phyloP scores from a whole-genome alignment of 1,140 invertebrate species.

The Sminthurides bifidus region DNA sequence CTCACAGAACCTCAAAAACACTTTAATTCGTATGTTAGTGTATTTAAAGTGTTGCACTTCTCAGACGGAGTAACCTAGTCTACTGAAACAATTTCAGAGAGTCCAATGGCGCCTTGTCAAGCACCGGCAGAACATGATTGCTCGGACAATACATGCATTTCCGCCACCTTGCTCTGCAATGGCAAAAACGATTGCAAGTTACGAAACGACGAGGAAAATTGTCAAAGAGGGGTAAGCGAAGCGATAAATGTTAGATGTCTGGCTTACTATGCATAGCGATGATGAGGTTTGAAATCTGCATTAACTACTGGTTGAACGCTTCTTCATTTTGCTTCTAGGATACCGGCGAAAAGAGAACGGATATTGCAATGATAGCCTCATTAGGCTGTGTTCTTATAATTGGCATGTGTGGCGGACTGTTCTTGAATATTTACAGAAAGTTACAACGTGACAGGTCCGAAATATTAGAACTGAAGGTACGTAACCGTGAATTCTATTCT shows the following conservation, averaged over 20 bases:
- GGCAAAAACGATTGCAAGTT: slow-evolving; percentile 62
- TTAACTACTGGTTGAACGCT: not conserved
- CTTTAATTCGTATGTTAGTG: not conserved
- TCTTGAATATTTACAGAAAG: slow-evolving; percentile 68
- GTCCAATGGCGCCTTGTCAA: slow-evolving; percentile 25
- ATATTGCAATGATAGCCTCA: slow-evolving; percentile 78
- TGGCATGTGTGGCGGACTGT: slow-evolving; percentile 72
- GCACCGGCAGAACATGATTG: slow-evolving; percentile 60
- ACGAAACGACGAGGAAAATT: slow-evolving; percentile 58
- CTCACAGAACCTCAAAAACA: not conserved
- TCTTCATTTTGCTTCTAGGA: not conserved
- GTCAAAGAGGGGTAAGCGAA: no score
- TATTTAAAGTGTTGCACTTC: not conserved
- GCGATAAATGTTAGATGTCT: no score
- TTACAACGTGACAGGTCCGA: slow-evolving; percentile 69
- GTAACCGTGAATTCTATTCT: not conserved
- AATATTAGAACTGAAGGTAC: slow-evolving; percentile 48
- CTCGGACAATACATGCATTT: slow-evolving; percentile 72
- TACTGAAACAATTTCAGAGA: not conserved
- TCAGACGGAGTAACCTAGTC: not conserved
- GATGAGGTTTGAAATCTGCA: not conserved
- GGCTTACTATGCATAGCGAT: not conserved
- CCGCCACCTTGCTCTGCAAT: slow-evolving; percentile 57
- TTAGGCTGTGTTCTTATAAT: slow-evolving; percentile 74
- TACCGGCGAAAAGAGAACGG: slow-evolving; percentile 39